These are phyloP conservation scores for Meleagris gallopavo DNA, from an alignment of 2,113 vertebrate genomes.

Conservation along the genomic window DNA sequence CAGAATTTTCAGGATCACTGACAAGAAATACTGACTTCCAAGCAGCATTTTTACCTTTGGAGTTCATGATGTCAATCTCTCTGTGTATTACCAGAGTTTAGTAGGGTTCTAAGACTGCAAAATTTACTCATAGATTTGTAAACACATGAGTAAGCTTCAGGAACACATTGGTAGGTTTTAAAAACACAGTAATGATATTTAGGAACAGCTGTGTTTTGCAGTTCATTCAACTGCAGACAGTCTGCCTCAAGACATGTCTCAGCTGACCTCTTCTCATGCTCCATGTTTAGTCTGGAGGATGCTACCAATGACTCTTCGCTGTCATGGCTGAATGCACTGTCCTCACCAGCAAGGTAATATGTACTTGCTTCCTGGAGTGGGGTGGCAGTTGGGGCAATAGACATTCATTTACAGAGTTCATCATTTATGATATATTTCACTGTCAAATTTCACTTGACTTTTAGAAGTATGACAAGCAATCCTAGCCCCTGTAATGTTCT, in stretches of 20 bases:
- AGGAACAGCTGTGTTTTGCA: neutral
- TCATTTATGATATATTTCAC: neutral
- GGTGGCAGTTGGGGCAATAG: neutral
- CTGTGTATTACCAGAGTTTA: neutral
- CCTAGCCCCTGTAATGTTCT: neutral
- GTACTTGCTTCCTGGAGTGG: neutral
- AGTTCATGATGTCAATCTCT: neutral
- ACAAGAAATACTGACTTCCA: neutral
- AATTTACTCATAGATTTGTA: neutral
- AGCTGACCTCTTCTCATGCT: neutral
- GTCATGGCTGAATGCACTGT: neutral
- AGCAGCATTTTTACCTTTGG: neutral
- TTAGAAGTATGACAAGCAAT: neutral
- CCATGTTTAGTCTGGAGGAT: neutral
- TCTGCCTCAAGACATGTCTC: neutral
- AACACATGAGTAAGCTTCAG: neutral
- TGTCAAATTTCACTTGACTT: neutral
- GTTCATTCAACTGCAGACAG: neutral
- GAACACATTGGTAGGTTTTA: neutral
- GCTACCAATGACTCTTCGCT: neutral
- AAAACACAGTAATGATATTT: neutral
- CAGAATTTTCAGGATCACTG: neutral
- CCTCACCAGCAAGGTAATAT: neutral
- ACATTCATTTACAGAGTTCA: neutral
- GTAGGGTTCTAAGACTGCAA: neutral